phyloP scores from a whole-genome alignment of 2,113 vertebrate species.

The Neotoma lepida region DNA sequence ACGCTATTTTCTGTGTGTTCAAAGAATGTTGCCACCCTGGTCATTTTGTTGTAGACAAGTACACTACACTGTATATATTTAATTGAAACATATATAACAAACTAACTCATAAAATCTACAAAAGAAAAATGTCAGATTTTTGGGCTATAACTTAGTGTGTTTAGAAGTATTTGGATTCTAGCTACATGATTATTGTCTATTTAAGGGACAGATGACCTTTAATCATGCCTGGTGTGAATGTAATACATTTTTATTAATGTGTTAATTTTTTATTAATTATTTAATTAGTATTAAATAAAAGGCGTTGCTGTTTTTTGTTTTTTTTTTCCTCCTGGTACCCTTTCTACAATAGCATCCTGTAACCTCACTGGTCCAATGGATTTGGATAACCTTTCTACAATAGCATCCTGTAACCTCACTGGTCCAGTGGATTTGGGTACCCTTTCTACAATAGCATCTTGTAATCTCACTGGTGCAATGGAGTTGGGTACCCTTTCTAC shows the following conservation, averaged over 20 bases:
- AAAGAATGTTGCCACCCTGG: constrained; percentile 13
- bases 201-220: constrained; percentile 44
- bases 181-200: constrained; percentile 33
- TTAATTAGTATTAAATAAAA: not conserved
- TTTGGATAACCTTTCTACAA: not conserved
- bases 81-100: constrained; percentile 28
- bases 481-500: not conserved
- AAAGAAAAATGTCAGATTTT: not conserved
- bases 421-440: too few relatives aligned
- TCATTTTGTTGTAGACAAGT: not conserved
- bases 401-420: too few relatives aligned
- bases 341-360: not conserved
- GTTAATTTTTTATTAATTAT: too few relatives aligned
- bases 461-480: not conserved
- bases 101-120: not conserved
- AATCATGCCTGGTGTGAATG: not conserved
- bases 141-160: not conserved
- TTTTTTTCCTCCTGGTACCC: not conserved
- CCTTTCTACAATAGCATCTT: not conserved
- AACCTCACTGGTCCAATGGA: not conserved
- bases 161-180: not conserved
- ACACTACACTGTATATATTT: not conserved
- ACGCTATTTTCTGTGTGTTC: constrained; percentile 17
- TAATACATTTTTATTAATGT: not conserved
- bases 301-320: not conserved